phyloP scores from a whole-genome alignment of 1,140 invertebrate species.

The Hetaerina americana region DNA sequence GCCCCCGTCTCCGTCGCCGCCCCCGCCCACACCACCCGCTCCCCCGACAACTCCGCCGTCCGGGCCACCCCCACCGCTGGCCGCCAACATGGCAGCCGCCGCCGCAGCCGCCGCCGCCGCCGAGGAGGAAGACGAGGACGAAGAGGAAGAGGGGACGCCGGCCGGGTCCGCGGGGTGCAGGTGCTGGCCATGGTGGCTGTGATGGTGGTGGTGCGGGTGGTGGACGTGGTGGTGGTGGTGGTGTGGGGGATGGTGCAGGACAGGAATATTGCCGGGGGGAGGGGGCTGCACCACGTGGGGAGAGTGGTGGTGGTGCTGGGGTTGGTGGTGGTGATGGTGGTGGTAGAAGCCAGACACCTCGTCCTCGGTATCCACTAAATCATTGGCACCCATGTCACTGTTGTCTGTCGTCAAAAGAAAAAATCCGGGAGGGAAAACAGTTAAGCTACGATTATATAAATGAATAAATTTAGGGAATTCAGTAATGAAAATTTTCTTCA shows the following conservation, averaged over 20 bases:
- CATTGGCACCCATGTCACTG: background rate
- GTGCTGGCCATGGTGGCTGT: too few species aligned
- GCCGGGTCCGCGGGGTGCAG: background rate
- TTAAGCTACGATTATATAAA: too few species aligned
- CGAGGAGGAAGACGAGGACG: background rate
- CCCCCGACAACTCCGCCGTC: background rate
- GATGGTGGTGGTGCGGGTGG: background rate
- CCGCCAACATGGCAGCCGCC: background rate
- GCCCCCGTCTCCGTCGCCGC: constrained; percentile 40
- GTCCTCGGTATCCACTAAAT: background rate
- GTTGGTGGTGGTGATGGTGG: background rate
- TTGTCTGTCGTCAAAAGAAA: too few species aligned
- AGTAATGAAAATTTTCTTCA: too few species aligned
- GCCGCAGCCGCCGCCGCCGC: background rate
- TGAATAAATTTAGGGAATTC: too few species aligned
- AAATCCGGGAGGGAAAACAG: too few species aligned
- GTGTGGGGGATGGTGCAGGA: background rate
- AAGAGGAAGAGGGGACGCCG: background rate
- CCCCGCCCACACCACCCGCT: constrained; percentile 31
- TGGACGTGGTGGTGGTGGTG: background rate
- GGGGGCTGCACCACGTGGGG: background rate
- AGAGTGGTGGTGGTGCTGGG: background rate
- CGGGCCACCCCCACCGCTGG: background rate
- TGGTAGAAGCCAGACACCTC: background rate
- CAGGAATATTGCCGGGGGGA: background rate